Evolutionary conservation across 2,113 vertebrate species (phyloP).

Genomic region (Mastomys coucha): DNA sequence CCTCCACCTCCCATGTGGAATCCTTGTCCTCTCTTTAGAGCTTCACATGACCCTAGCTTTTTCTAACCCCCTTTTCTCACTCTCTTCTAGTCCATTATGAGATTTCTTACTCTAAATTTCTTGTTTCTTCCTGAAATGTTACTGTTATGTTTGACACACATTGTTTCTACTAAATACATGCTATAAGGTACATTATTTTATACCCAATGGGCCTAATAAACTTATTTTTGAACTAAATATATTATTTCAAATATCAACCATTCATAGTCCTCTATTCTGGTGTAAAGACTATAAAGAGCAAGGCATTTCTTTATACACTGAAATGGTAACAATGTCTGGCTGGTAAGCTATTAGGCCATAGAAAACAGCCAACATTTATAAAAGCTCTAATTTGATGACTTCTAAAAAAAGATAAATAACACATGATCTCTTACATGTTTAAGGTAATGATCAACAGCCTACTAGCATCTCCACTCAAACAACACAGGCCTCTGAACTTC

Average conservation of each 20-base stretch:
- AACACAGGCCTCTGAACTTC: neutral
- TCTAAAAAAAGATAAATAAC: neutral
- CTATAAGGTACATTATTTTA: neutral
- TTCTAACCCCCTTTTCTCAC: neutral
- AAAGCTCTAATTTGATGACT: neutral
- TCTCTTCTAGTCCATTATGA: neutral
- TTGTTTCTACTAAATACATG: neutral
- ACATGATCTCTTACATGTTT: neutral
- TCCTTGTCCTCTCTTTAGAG: neutral
- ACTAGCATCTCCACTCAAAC: neutral
- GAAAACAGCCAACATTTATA: neutral
- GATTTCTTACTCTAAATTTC: neutral
- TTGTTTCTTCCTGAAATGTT: neutral
- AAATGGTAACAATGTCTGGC: neutral
- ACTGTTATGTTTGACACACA: neutral
- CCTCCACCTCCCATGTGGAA: neutral
- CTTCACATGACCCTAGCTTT: neutral
- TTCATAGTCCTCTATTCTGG: neutral
- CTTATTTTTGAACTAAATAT: slow-evolving; percentile 35
- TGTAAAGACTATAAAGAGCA: neutral
- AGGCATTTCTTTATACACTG: neutral
- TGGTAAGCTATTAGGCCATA: neutral
- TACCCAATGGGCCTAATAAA: neutral
- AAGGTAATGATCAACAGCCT: neutral
- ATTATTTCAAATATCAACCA: neutral